Evolutionary conservation across 1,140 invertebrate species (phyloP).

Genomic region (Ganaspis sp.): DNA sequence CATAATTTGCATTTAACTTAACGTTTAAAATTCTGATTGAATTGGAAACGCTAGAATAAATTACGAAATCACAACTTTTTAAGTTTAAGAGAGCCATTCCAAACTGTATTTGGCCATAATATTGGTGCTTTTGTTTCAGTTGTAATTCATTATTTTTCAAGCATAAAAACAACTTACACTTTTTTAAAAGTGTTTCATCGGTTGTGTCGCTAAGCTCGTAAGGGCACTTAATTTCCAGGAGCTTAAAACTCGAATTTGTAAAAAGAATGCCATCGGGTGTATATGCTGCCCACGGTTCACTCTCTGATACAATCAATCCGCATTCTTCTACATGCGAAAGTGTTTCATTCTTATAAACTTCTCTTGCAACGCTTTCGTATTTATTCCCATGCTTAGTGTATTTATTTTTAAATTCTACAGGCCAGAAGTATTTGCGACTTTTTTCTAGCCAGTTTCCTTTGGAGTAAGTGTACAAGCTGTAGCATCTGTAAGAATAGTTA

Average conservation of each 20-base stretch:
- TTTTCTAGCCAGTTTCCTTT: conserved; percentile 42
- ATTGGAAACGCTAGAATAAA: conserved; percentile 15
- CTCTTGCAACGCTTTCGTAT: conserved; percentile 29
- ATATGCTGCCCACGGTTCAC: conserved; percentile 45
- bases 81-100: conserved; percentile 20
- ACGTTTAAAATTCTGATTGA: conserved; percentile 1
- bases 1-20: not conserved
- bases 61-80: conserved; percentile 25
- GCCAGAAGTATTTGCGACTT: conserved; percentile 16
- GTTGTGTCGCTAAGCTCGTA: not conserved
- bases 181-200: not conserved
- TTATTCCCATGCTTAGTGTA: conserved; percentile 32
- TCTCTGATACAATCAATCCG: conserved; percentile 42
- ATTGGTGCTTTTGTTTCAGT: not conserved
- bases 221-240: conserved; percentile 41
- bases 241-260: not conserved
- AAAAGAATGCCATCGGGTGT: conserved; percentile 48
- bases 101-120: conserved; percentile 34
- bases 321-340: conserved; percentile 39
- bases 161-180: not conserved
- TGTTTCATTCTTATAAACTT: not conserved
- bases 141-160: not conserved
- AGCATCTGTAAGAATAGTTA: not conserved
- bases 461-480: conserved; percentile 32
- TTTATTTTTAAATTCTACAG: not conserved